Conservation (phyloP, 2,113 vertebrate species). For the Pollimyrus isidori region DNA sequence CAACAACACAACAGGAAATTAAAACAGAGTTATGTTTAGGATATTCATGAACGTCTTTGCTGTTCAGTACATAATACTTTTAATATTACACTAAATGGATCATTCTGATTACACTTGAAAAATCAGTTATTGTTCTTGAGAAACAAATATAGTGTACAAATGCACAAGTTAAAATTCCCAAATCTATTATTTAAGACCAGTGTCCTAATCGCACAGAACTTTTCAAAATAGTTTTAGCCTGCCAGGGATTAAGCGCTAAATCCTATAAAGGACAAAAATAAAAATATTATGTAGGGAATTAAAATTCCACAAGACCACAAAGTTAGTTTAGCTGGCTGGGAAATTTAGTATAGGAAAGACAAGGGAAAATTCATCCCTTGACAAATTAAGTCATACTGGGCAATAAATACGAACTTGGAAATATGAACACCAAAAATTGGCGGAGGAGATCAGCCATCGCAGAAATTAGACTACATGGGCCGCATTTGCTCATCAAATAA, state of each 20-base stretch:
- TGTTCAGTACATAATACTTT: constrained; percentile 49
- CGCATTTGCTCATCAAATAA: constrained; percentile 67
- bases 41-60: constrained; percentile 59
- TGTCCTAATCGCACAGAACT: neutral
- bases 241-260: neutral
- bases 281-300: neutral
- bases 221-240: neutral
- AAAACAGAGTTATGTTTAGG: constrained; percentile 59
- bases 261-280: neutral
- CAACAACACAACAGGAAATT: constrained; percentile 66
- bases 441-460: constrained; percentile 63
- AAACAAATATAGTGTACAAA: constrained; percentile 18
- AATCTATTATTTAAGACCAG: neutral
- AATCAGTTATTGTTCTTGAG: constrained; percentile 39
- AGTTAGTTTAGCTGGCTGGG: constrained; percentile 10
- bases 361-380: constrained; percentile 61
- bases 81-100: constrained; percentile 55
- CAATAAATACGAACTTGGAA: constrained; percentile 56
- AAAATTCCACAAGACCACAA: neutral
- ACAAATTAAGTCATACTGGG: constrained; percentile 51
- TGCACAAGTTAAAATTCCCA: neutral
- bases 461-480: constrained; percentile 59
- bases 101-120: constrained; percentile 53
- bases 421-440: constrained; percentile 56
- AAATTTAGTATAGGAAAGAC: constrained; percentile 32